These are phyloP conservation scores for Sylvilagus floridanus DNA, from an alignment of 2,797 vertebrate species.

Conservation along the genomic window DNA sequence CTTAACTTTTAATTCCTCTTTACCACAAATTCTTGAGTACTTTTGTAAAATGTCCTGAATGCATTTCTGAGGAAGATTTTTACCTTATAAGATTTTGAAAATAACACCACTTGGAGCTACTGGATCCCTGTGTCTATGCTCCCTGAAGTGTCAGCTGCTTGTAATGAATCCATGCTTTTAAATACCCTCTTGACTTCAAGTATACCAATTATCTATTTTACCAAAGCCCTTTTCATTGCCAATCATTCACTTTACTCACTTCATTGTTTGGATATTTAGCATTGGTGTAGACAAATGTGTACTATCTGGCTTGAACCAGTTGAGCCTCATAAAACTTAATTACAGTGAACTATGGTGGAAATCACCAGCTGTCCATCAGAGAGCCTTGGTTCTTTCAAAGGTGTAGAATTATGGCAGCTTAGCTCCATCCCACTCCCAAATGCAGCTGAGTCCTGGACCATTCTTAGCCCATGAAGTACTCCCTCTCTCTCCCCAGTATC, in stretches of 20 bases:
- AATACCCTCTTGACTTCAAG: background rate
- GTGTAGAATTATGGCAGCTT: background rate
- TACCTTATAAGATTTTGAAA: background rate
- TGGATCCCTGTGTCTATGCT: background rate
- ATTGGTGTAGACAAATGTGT: background rate
- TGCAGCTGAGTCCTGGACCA: background rate
- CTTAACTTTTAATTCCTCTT: no score
- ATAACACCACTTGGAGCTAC: background rate
- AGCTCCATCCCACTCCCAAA: fast-evolving
- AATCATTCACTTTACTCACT: background rate
- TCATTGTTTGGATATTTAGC: background rate
- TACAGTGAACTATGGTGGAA: background rate
- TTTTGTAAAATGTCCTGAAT: background rate
- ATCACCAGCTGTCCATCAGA: background rate
- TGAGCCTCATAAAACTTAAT: background rate
- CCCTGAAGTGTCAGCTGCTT: background rate
- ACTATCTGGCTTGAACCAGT: background rate
- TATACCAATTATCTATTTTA: background rate
- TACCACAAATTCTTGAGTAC: no score
- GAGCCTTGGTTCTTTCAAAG: background rate
- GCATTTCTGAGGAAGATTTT: background rate
- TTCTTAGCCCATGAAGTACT: background rate
- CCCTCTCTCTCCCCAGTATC: background rate
- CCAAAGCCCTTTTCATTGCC: background rate
- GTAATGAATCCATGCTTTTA: background rate